Percentiles rank a stretch among this genome's conserved stretches.
Conservation (phyloP, 2,888 invertebrate genomes). For the Heliconius ethilla region DNA sequence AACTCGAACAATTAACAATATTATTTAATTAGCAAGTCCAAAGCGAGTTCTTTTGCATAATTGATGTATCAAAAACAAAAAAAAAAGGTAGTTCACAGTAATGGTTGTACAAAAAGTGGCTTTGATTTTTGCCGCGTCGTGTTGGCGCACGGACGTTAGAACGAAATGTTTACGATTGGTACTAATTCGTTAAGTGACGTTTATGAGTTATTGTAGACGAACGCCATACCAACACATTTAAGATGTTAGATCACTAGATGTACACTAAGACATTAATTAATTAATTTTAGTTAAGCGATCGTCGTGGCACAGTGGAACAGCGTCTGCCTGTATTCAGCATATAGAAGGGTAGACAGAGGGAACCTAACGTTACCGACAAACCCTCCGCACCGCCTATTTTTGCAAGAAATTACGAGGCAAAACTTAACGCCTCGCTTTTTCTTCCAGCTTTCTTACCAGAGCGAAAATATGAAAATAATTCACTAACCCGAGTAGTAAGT, state of each 20-base stretch:
- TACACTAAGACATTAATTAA: neutral
- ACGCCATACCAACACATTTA: neutral
- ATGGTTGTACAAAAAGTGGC: constrained; percentile 43
- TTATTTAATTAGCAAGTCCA: constrained; percentile 53
- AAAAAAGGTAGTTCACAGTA: constrained; percentile 49
- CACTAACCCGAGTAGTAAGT: neutral
- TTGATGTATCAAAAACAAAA: constrained; percentile 48
- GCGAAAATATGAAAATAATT: neutral
- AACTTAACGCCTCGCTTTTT: too few relatives aligned
- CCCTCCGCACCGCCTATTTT: too few relatives aligned
- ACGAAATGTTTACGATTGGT: constrained; percentile 38
- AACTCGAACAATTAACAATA: constrained; percentile 45
- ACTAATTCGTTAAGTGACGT: constrained; percentile 34
- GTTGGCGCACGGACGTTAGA: constrained; percentile 30
- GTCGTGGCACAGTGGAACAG: too few relatives aligned
- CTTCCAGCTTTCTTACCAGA: neutral
- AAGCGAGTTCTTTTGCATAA: constrained; percentile 57
- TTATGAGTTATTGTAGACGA: constrained; percentile 15
- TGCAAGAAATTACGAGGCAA: too few relatives aligned
- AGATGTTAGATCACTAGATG: neutral
- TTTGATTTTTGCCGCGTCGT: constrained; percentile 38
- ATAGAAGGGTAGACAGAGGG: neutral
- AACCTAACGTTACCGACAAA: neutral
- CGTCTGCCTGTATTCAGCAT: too few relatives aligned
- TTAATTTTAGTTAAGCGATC: neutral